phyloP scores from a whole-genome alignment of 2,113 vertebrate species.

The Prolemur simus region DNA sequence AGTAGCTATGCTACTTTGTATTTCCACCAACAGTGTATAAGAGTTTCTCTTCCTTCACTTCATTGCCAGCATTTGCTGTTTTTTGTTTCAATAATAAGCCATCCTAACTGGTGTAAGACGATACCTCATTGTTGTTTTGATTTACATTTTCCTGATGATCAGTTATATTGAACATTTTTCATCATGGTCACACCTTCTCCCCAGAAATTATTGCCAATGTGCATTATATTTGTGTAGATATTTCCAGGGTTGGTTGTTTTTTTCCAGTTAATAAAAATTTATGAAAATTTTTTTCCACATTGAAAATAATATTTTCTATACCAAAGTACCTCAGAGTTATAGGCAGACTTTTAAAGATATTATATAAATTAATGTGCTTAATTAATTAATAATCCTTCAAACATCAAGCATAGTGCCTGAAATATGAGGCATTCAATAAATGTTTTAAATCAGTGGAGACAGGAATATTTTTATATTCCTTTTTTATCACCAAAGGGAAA shows the following conservation, averaged over 20 bases:
- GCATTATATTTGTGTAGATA: not conserved
- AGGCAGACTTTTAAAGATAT: not conserved
- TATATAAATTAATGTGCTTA: not conserved
- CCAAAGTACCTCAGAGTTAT: not conserved
- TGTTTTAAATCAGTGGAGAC: slow-evolving; percentile 42
- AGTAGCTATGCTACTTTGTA: too few species aligned
- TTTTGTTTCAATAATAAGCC: too few species aligned
- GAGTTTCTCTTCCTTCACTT: too few species aligned
- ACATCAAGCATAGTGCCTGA: slow-evolving; percentile 28
- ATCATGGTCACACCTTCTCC: not conserved
- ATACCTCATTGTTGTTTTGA: too few species aligned
- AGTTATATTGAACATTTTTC: too few species aligned
- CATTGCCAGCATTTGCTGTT: too few species aligned
- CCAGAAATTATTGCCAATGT: not conserved
- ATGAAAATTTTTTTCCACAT: not conserved
- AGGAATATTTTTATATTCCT: slow-evolving; percentile 57
- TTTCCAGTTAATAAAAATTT: not conserved
- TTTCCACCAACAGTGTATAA: too few species aligned
- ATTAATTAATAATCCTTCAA: slow-evolving; percentile 26
- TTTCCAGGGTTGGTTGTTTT: not conserved
- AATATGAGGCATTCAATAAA: slow-evolving; percentile 45
- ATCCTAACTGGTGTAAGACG: too few species aligned
- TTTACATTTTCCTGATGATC: too few species aligned
- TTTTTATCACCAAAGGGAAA: slow-evolving; percentile 59
- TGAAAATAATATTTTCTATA: slow-evolving; percentile 15